Conservation (phyloP, 2,113 vertebrate species). For the Strix uralensis region DNA sequence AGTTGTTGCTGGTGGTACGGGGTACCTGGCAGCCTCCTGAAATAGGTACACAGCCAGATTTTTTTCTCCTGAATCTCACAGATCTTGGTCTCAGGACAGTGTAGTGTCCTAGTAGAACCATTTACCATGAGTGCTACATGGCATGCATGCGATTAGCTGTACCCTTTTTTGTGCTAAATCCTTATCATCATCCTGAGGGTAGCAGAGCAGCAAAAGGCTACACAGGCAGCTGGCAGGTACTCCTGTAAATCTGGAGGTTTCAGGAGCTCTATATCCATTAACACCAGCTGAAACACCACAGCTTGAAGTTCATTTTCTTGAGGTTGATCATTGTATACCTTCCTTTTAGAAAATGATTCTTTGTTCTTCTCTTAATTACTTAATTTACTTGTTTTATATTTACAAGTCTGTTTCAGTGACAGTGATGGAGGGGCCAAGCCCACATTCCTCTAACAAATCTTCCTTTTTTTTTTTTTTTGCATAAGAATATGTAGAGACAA, state of each 20-base stretch:
- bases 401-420: not conserved
- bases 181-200: not conserved
- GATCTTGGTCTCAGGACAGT: not conserved
- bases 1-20: not conserved
- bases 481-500: not conserved
- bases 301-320: not conserved
- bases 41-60: not conserved
- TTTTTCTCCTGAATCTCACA: not conserved
- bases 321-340: not conserved
- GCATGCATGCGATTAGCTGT: not conserved
- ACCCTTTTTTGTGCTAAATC: not conserved
- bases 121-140: not conserved
- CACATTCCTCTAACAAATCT: not conserved
- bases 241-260: not conserved
- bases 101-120: not conserved
- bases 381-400: not conserved
- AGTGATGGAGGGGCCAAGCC: not conserved
- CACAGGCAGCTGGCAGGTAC: not conserved
- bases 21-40: not conserved
- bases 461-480: not conserved
- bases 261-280: not conserved
- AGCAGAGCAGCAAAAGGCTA: not conserved
- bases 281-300: not conserved
- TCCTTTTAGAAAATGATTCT: not conserved
- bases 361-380: conserved; percentile 4